Base-by-base conservation (phyloP, 2,797 vertebrate species). In the Melanotaenia pygmaea region DNA sequence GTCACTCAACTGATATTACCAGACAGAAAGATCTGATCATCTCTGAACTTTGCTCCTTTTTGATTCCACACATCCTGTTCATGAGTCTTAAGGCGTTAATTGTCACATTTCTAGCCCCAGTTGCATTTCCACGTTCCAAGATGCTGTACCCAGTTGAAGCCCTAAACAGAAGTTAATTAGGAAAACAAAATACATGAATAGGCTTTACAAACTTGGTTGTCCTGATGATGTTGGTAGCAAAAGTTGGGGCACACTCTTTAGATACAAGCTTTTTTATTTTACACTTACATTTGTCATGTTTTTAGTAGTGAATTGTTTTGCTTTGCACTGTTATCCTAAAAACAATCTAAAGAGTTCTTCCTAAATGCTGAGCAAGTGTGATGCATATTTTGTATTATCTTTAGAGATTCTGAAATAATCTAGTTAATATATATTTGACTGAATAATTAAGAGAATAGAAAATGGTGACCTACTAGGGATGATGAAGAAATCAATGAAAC, bases 51-150 rank as follows among this genome's bases (percentile, higher is more conserved):
- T 51, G 34, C 59, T 76, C 34, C n/a, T 3, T 40, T 40, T 70
- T 35, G 6, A 59, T 13, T 72, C 22, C 45, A 70, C 38, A 45
- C 22, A 26, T 77, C 63, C 47, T 62, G 56, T 70, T 72, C 20
- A 18, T n/a, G 51, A 59, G 30, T 51, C 43, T 62, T 35, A n/a
- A 81, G 57, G 67, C 71, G 61, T 79, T 80, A 66, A 51, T 78
- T 85, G 76, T 63, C 77, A 63, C 34, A 58, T 67, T 30, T 65
- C 40, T 34, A 6, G 1, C 63, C 30, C 54, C 67, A 64, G 76
- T 47, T 73, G 43, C 14, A 24, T 50, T n/a, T 60, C 26, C 3
- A 59, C 35, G 70, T 65, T 59, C 37, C 30, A 37, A 62, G 54
- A 63, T 61, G 20, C 69, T 12, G 32, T 57, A 56, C 37, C 56